Conservation (phyloP, 2,888 invertebrate species). For the Atherix ibis region DNA sequence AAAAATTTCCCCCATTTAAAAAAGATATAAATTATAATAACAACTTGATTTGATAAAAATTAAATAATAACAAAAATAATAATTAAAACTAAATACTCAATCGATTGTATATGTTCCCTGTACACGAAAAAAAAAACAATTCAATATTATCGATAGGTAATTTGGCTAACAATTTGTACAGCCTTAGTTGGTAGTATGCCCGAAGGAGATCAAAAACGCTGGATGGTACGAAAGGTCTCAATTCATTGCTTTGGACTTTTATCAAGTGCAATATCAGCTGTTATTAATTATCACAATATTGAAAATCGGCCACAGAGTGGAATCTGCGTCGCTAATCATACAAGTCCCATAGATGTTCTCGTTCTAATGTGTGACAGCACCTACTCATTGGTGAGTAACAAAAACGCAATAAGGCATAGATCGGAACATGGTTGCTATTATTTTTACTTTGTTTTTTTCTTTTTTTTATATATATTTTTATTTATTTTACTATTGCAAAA, state of each 20-base stretch:
- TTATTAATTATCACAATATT: conserved; percentile 70
- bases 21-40: background rate
- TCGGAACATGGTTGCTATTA: no score
- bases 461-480: no score
- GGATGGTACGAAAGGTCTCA: conserved; percentile 63
- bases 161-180: conserved; percentile 74
- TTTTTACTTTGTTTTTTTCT: no score
- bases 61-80: background rate
- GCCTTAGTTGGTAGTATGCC: conserved; percentile 74
- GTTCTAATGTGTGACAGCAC: conserved; percentile 94
- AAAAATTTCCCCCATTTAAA: background rate
- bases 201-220: conserved; percentile 60
- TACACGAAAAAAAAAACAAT: conserved; percentile 5
- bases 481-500: no score
- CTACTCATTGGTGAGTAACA: conserved; percentile 80
- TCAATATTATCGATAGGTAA: conserved; percentile 45
- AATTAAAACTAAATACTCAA: conserved; percentile 1
- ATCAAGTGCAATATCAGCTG: conserved; percentile 79
- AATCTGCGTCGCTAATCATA: conserved; percentile 98
- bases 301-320: conserved; percentile 68
- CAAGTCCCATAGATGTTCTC: conserved; percentile 94
- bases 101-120: no score
- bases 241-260: conserved; percentile 86
- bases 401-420: no score
- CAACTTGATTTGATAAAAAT: background rate